Evolutionary conservation across 2,888 invertebrate species (phyloP).

Genomic region (Lymantria dispar): DNA sequence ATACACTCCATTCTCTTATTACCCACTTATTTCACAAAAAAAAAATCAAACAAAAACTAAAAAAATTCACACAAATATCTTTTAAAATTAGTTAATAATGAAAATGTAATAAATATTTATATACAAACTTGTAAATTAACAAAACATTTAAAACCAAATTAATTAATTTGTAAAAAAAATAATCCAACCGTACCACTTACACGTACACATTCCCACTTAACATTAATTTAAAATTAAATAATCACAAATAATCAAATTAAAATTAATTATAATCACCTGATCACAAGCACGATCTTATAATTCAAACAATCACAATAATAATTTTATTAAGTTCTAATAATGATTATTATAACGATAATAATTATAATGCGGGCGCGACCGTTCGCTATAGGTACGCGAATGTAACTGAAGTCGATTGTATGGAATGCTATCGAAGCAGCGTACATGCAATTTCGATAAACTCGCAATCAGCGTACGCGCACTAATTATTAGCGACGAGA

Average conservation of each 20-base stretch:
- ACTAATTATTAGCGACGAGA: neutral
- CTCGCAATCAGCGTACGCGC: neutral
- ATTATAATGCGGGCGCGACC: neutral
- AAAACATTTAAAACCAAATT: no score
- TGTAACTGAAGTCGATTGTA: neutral
- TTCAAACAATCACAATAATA: constrained; percentile 1
- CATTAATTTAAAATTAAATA: neutral
- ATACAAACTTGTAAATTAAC: no score
- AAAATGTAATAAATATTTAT: no score
- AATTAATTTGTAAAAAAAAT: no score
- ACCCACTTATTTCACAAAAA: no score
- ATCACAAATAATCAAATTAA: neutral
- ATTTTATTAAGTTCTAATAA: constrained; percentile 4
- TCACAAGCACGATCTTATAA: constrained; percentile 5
- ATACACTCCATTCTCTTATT: no score
- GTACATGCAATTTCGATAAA: neutral
- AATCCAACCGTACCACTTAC: neutral
- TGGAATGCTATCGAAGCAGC: neutral
- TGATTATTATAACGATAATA: neutral
- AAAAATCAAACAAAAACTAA: no score
- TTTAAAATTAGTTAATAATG: no score
- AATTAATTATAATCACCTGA: constrained; percentile 11
- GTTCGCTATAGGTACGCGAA: neutral
- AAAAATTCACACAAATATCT: no score
- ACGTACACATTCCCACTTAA: neutral